Percentiles rank a stretch among this genome's conserved stretches.
phyloP scores from a whole-genome alignment of 2,113 vertebrate genomes.

The Heloderma charlesbogerti region DNA sequence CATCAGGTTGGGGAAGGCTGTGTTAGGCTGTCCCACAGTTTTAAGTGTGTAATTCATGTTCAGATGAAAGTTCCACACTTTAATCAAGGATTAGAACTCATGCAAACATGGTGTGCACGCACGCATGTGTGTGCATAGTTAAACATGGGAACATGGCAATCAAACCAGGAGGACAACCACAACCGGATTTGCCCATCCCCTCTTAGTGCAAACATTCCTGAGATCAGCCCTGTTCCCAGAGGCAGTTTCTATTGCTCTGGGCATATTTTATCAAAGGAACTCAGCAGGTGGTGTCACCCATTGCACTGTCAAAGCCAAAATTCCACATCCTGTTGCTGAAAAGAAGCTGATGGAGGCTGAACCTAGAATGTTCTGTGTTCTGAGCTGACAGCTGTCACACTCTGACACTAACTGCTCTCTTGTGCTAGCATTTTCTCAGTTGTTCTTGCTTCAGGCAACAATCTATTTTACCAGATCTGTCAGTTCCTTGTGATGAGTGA shows the following conservation, averaged over 20 bases:
- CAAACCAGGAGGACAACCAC: not conserved
- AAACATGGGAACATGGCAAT: not conserved
- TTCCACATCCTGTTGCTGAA: slow-evolving; percentile 6
- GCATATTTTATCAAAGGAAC: not conserved
- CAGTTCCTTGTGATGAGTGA: slow-evolving; percentile 5
- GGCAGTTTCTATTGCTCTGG: not conserved
- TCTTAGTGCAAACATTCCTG: not conserved
- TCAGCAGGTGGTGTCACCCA: not conserved
- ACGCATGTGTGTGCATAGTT: not conserved
- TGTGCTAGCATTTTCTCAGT: slow-evolving; percentile 19
- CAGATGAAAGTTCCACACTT: not conserved
- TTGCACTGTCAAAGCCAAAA: slow-evolving; percentile 1
- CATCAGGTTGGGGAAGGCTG: no score
- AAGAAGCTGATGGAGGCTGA: not conserved
- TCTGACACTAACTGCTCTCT: slow-evolving; percentile 53
- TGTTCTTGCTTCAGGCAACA: slow-evolving; percentile 51
- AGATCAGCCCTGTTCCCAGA: not conserved
- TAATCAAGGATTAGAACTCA: not conserved
- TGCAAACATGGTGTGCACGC: not conserved
- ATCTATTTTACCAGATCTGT: slow-evolving; percentile 52
- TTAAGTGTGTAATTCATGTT: not conserved
- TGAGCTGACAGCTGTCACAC: slow-evolving; percentile 34
- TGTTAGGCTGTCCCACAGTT: not conserved
- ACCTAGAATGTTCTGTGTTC: slow-evolving; percentile 6
- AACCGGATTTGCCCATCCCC: not conserved